Percentiles rank a stretch among this genome's conserved stretches.
Evolutionary conservation across 2,113 vertebrate species (phyloP).

Genomic region (Centropristis striata): DNA sequence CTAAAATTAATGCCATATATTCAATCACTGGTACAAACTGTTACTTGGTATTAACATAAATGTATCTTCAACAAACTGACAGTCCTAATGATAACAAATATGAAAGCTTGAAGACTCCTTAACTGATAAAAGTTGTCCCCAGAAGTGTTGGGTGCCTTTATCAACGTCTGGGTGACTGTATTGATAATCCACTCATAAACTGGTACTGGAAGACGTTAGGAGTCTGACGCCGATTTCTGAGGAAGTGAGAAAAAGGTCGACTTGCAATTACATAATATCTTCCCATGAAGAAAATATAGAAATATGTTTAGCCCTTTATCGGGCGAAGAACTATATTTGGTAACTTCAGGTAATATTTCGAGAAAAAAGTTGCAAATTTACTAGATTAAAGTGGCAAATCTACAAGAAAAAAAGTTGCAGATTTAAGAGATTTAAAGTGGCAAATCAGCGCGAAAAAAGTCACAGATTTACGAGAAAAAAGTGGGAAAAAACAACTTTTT

Average conservation of each 20-base stretch:
- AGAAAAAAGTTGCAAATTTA: too few relatives aligned
- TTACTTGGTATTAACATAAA: not conserved
- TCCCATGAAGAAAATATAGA: not conserved
- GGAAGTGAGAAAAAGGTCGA: slow-evolving; percentile 27
- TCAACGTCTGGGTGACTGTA: slow-evolving; percentile 75
- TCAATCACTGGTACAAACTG: not conserved
- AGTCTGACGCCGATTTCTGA: slow-evolving; percentile 72
- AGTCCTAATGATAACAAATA: not conserved
- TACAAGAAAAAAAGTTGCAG: too few relatives aligned
- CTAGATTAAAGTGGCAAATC: too few relatives aligned
- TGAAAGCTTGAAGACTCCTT: not conserved
- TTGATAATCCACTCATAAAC: slow-evolving; percentile 67
- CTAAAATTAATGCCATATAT: too few relatives aligned
- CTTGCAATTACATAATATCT: not conserved
- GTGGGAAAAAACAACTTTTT: too few relatives aligned
- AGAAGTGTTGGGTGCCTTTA: slow-evolving; percentile 8
- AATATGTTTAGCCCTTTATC: too few relatives aligned
- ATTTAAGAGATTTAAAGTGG: too few relatives aligned
- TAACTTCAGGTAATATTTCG: too few relatives aligned
- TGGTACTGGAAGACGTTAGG: slow-evolving; percentile 76
- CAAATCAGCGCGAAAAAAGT: too few relatives aligned
- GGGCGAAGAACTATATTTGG: too few relatives aligned
- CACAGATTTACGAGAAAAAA: too few relatives aligned
- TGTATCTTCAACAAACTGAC: not conserved
- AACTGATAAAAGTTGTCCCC: slow-evolving; percentile 8